Evolutionary conservation across 2,888 invertebrate species (phyloP), one percentile per base, ranked within the genome.

Genomic region (Drosophila ustulata): DNA sequence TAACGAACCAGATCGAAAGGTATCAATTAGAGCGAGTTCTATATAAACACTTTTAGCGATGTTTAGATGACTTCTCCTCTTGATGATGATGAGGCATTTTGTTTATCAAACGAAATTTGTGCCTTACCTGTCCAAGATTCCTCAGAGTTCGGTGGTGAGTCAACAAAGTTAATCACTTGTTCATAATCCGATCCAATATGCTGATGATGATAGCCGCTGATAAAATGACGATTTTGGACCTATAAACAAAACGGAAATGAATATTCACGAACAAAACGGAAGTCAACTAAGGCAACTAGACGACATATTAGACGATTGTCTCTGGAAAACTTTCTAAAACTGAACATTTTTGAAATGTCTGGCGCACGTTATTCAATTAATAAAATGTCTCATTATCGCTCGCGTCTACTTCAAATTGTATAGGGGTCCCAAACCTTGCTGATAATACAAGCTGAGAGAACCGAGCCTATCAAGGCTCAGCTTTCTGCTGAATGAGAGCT

Each of bases 101-200:
- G 62, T 18, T 18, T 18, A 4, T 3, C 11, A 34, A 34, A 4
- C 34, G 34, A 34, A 34, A 11, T 34, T 9, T 52, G 4, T 55
- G 57, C 6, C 85, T 90, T 90, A 90, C 91, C 92, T 85, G 92
- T 90, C 93, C 93, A 93, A 71, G 92, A 91, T 86, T 92, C 92
- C 84, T 92, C 92, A 41, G 93, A 93, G 76, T 92, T 92, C 9
- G 92, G 92, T 71, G 93, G 92, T 72, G 93, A 92, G 61, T 93
- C 93, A 76, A 92, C 92, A 82, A 93, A 92, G 81, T 91, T 92
- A 63, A 93, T 92, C 69, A 92, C 92, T 82, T 92, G 91, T 77
- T 92, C 91, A 89, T 91, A 92, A 85, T 92, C 91, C 67, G 89
- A 81, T 55, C 90, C 87, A 78, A 90, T 90, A 79, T 91, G 91